Evolutionary conservation across 1,140 invertebrate genomes (phyloP).

Genomic region (Arion vulgaris): DNA sequence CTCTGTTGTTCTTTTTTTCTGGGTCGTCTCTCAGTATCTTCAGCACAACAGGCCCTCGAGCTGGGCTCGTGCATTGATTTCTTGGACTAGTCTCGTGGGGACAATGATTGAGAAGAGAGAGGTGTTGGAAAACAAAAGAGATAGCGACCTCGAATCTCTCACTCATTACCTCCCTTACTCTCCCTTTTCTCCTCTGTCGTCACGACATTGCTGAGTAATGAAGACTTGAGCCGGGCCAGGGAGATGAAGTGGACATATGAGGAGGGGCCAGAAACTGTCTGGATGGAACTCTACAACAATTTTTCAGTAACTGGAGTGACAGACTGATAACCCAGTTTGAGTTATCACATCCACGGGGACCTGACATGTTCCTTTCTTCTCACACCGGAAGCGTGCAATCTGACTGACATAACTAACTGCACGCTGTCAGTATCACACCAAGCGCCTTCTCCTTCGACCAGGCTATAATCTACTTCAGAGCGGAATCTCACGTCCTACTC

Average conservation of each 20-base stretch:
- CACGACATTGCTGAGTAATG: neutral
- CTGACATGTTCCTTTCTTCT: neutral
- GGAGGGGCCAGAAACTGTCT: neutral
- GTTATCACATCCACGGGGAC: neutral
- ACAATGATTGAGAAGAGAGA: neutral
- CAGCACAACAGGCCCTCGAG: neutral
- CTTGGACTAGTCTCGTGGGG: neutral
- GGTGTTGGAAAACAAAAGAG: neutral
- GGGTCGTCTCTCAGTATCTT: neutral
- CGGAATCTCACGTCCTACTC: too few species aligned
- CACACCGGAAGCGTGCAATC: neutral
- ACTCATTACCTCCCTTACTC: too few species aligned
- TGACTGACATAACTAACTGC: neutral
- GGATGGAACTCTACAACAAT: neutral
- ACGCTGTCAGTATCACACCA: neutral
- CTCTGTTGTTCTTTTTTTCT: neutral
- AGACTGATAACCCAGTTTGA: neutral
- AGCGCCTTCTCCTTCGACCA: too few species aligned
- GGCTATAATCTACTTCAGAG: too few species aligned
- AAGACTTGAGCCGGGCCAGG: neutral
- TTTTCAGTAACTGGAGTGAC: neutral
- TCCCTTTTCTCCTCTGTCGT: too few species aligned
- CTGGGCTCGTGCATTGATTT: neutral
- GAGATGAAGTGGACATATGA: neutral
- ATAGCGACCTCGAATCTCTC: neutral